Evolutionary conservation across 2,797 vertebrate genomes (phyloP).

Genomic region (Antrozous pallidus): DNA sequence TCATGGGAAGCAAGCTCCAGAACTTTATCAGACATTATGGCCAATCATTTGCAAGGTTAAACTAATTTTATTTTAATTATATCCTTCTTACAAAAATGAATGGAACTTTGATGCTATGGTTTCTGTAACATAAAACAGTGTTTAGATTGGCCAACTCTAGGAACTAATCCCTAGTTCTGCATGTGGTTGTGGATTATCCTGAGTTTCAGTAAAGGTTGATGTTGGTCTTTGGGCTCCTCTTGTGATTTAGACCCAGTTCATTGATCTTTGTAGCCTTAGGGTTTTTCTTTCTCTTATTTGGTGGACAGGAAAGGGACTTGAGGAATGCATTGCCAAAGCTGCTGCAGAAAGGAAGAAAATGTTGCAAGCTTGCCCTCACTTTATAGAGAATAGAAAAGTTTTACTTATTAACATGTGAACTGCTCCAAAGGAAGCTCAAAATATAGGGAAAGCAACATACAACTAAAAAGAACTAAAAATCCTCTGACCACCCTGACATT

Average conservation of each 20-base stretch:
- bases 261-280: neutral
- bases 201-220: neutral
- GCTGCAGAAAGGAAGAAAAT: neutral
- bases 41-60: neutral
- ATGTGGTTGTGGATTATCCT: neutral
- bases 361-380: neutral
- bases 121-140: neutral
- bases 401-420: neutral
- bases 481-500: neutral
- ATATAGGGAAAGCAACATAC: neutral
- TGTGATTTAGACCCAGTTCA: neutral
- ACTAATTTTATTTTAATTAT: neutral
- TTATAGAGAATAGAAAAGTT: neutral
- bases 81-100: neutral
- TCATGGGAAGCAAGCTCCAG: neutral
- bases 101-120: neutral
- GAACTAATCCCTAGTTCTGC: neutral
- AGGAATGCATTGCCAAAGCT: neutral
- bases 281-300: neutral
- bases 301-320: neutral
- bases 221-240: neutral
- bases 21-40: neutral
- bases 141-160: neutral
- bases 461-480: neutral
- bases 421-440: neutral